These are phyloP conservation scores for Hirtodrosophila trivittata DNA, from an alignment of 2,888 invertebrate genomes.

Conservation along the genomic window DNA sequence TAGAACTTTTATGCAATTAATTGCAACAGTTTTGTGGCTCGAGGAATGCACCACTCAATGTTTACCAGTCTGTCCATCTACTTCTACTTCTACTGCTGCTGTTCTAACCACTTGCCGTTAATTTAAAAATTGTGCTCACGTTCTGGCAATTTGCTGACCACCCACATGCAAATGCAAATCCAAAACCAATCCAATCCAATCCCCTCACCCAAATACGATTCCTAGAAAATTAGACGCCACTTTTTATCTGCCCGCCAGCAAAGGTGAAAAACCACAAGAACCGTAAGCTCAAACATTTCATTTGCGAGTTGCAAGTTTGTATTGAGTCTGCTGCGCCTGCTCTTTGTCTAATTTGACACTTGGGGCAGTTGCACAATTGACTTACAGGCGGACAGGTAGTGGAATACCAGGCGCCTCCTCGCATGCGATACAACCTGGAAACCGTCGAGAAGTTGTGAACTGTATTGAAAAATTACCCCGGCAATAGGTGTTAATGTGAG, in stretches of 20 bases:
- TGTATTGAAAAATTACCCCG: slow-evolving; percentile 39
- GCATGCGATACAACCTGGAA: slow-evolving; percentile 2
- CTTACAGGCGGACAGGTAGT: slow-evolving; percentile 54
- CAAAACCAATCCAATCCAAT: slow-evolving; percentile 18
- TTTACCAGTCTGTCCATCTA: too few species aligned
- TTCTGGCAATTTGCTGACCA: slow-evolving; percentile 79
- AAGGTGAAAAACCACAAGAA: slow-evolving; percentile 28
- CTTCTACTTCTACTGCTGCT: slow-evolving; percentile 26
- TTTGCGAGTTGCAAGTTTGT: slow-evolving; percentile 42
- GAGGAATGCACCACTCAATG: slow-evolving; percentile 55
- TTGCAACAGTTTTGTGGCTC: slow-evolving; percentile 71
- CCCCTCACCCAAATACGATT: slow-evolving; percentile 39
- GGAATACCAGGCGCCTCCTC: slow-evolving; percentile 45
- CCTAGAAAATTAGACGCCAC: slow-evolving; percentile 68
- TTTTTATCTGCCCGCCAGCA: slow-evolving; percentile 49
- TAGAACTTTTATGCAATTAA: slow-evolving; percentile 79
- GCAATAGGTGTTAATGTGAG: slow-evolving; percentile 55
- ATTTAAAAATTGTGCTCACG: slow-evolving; percentile 80
- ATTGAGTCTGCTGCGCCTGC: slow-evolving; percentile 58
- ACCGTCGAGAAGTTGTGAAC: background rate
- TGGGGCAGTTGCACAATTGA: slow-evolving; percentile 66
- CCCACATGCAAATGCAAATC: slow-evolving; percentile 72
- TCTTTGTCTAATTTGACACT: slow-evolving; percentile 75
- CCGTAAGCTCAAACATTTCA: slow-evolving; percentile 52
- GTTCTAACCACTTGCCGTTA: slow-evolving; percentile 74